Base-by-base conservation (phyloP, 2,888 invertebrate species). In the Drosophila testacea region DNA sequence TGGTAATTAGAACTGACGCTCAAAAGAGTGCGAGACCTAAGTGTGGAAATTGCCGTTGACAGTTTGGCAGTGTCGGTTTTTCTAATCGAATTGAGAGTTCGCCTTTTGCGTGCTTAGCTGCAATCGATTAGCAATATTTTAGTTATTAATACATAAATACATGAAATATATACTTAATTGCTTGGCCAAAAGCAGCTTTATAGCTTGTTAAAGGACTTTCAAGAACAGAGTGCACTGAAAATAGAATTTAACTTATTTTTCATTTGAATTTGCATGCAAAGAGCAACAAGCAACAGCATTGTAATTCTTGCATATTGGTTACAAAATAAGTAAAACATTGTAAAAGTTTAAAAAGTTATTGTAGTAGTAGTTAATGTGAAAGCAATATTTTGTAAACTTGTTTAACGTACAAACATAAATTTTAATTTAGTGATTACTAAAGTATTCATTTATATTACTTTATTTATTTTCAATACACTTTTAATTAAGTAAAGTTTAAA, bases 61-160 rank as follows among this genome's bases (percentile, higher is more conserved):
- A 84, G 70, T 86, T 79, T 69, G 70, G 50, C 71, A 70, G 70
- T 48, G 39, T 72, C 48, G 64, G 46, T 57, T 56, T 56, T 56
- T 51, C 74, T 87, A 89, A 85, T 85, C 85, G 85, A 87, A 84
- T 85, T 84, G 46, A 61, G 48, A 83, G 68, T 64, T 51, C 61
- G 28, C 38, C 60, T 52, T 74, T 62, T 83, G 75, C 83, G 81
- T 86, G 87, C 27, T 47, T 28, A 55, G 41, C 52, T 41, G 28
- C 66, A 60, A 87, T 83, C 74, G 76, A 84, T 73, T 73, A 72
- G 61, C 69, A 41, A 59, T 72, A 47, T 60, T 72, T 52, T 51
- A 52, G 51, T 56, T 61, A 69, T 73, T 59, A 57, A 72, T 54
- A 32, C 52, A 57, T 42, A 13, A n/a, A 27, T 27, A 54, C 32